Conservation (phyloP, 1,140 invertebrate species). For the Lasioglossum albipes region DNA sequence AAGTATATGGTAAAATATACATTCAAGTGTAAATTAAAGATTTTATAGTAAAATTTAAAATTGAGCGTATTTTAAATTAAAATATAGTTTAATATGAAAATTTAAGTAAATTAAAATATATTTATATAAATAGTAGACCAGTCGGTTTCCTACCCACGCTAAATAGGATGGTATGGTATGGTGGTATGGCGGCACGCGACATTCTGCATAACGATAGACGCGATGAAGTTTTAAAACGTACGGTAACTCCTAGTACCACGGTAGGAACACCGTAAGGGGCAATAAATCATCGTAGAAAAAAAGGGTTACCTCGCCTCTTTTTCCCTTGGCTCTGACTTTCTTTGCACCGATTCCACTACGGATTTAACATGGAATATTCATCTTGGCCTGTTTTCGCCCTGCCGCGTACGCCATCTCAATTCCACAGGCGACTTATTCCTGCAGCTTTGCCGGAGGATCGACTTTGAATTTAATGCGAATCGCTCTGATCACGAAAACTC, state of each 20-base stretch:
- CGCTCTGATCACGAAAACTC: constrained; percentile 12
- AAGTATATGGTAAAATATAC: no score
- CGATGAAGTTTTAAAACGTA: constrained; percentile 40
- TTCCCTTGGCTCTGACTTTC: constrained; percentile 58
- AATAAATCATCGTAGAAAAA: constrained; percentile 53
- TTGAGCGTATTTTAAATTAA: no score
- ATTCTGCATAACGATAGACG: no score
- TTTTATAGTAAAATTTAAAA: no score
- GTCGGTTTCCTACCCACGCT: no score
- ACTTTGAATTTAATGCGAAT: constrained; percentile 59
- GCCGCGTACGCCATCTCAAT: constrained; percentile 48
- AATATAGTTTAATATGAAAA: no score
- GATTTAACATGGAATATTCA: constrained; percentile 78
- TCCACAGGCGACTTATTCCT: constrained; percentile 56
- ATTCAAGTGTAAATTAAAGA: no score
- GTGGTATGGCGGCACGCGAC: neutral
- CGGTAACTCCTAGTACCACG: constrained; percentile 32
- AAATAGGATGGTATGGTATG: no score
- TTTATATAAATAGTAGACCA: no score
- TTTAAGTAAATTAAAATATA: no score
- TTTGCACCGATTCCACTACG: constrained; percentile 68
- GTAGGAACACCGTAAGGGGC: constrained; percentile 25
- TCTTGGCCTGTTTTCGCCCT: constrained; percentile 67
- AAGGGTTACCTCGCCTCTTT: constrained; percentile 53
- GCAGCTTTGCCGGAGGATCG: constrained; percentile 46